Percentiles rank a stretch among this genome's conserved stretches.
Evolutionary conservation across 2,797 vertebrate genomes (phyloP).

Genomic region (Cottoperca gobio): DNA sequence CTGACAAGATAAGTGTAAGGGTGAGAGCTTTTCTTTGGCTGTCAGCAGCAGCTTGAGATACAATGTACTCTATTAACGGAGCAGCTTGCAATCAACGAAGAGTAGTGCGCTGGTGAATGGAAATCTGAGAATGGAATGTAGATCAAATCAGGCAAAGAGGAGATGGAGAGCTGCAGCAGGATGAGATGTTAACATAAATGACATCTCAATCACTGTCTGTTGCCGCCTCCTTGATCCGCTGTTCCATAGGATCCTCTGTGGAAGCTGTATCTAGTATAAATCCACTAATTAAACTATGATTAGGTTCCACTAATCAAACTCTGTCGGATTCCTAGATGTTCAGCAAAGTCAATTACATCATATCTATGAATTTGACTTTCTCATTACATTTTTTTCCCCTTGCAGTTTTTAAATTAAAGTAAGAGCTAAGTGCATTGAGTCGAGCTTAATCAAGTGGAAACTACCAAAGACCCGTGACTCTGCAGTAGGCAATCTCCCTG

Average conservation of each 20-base stretch:
- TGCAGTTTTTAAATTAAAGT: conserved; percentile 83
- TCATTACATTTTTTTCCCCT: conserved; percentile 80
- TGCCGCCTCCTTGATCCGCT: conserved; percentile 51
- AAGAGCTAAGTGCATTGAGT: conserved; percentile 74
- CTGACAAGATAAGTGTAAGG: conserved; percentile 55
- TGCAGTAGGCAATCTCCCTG: conserved; percentile 79
- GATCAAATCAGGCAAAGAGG: conserved; percentile 59
- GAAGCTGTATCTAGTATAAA: conserved; percentile 68
- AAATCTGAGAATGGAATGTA: conserved; percentile 51
- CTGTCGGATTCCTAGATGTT: conserved; percentile 80
- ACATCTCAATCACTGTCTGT: conserved; percentile 71
- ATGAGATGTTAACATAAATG: conserved; percentile 59
- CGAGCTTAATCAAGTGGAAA: conserved; percentile 87
- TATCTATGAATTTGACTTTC: conserved; percentile 87
- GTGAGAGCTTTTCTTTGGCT: conserved; percentile 51
- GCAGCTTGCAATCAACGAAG: conserved; percentile 66
- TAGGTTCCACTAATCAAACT: conserved; percentile 84
- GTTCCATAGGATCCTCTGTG: conserved; percentile 40
- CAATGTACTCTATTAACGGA: conserved; percentile 58
- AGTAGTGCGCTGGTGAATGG: conserved; percentile 49
- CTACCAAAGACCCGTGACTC: conserved; percentile 83
- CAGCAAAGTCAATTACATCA: conserved; percentile 85
- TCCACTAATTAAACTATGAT: conserved; percentile 85
- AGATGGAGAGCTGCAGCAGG: conserved; percentile 47
- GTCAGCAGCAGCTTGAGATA: conserved; percentile 55